phyloP scores from a whole-genome alignment of 2,888 invertebrate species.

The Nasonovia ribisnigri region DNA sequence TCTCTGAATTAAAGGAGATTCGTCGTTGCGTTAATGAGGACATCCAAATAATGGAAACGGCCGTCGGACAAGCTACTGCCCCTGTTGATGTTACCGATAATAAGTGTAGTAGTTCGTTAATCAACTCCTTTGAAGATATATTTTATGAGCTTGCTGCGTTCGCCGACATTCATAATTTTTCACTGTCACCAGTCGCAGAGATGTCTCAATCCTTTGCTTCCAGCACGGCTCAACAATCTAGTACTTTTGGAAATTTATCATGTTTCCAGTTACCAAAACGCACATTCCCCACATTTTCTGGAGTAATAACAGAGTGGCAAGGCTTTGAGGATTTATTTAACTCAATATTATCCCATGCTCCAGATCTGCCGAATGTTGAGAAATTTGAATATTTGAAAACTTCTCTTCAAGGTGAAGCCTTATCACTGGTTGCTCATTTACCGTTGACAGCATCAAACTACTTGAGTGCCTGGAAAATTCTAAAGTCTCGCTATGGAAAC shows the following conservation, averaged over 20 bases:
- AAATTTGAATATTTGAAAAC: background rate
- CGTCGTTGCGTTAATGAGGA: background rate
- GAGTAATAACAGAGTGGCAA: too few species aligned
- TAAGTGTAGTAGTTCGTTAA: background rate
- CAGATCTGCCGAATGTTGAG: slow-evolving; percentile 22
- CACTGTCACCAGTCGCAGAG: background rate
- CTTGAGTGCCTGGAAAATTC: background rate
- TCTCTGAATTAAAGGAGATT: background rate
- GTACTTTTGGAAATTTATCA: too few species aligned
- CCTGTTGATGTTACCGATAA: background rate
- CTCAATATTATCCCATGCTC: background rate
- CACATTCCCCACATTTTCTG: background rate
- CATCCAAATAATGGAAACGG: background rate
- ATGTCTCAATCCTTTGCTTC: background rate
- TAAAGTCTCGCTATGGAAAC: background rate
- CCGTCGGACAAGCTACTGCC: background rate
- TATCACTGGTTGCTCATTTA: background rate
- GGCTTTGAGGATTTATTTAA: background rate
- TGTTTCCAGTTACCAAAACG: background rate
- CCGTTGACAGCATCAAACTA: background rate
- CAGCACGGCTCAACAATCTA: background rate
- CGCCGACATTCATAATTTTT: background rate
- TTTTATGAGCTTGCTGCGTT: slow-evolving; percentile 26
- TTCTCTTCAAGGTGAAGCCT: background rate
- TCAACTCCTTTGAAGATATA: background rate